These are phyloP conservation scores for Dastarcus helophoroides DNA, from an alignment of 2,888 invertebrate species.

Conservation along the genomic window DNA sequence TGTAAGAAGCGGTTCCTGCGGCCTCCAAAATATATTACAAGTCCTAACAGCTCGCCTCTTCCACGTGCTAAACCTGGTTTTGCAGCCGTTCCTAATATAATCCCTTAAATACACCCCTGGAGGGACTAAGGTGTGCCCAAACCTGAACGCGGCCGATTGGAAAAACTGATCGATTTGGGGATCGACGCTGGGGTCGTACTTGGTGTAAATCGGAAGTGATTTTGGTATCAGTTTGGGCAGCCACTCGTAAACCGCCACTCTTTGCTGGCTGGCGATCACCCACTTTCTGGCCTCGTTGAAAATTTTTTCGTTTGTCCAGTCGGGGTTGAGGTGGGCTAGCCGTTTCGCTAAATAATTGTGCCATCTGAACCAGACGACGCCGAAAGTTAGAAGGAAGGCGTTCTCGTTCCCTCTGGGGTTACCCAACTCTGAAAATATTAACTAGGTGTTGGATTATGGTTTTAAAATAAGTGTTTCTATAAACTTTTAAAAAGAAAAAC, in stretches of 20 bases:
- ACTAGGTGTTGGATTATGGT: no score
- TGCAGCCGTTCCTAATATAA: conserved; percentile 33
- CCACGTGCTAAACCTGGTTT: conserved; percentile 22
- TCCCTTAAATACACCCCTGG: conserved; percentile 42
- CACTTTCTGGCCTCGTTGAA: conserved; percentile 46
- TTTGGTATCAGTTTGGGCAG: conserved; percentile 36
- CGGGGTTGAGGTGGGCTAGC: conserved; percentile 26
- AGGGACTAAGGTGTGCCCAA: conserved; percentile 47
- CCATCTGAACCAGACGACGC: conserved; percentile 45
- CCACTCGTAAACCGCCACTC: conserved; percentile 41
- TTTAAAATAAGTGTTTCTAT: no score
- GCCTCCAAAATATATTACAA: conserved; percentile 44
- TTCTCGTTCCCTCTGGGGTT: conserved; percentile 45
- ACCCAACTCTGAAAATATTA: conserved; percentile 35
- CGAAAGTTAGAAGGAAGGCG: conserved; percentile 41
- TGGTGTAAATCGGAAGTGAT: conserved; percentile 22
- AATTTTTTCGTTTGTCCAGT: conserved; percentile 39
- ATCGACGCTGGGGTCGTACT: conserved; percentile 42
- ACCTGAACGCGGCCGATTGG: conserved; percentile 49
- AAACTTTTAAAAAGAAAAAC: no score
- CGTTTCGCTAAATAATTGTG: conserved; percentile 40
- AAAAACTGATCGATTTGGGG: conserved; percentile 51
- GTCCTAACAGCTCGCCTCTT: conserved; percentile 34
- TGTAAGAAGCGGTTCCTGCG: conserved; percentile 33
- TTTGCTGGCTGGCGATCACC: conserved; percentile 44